phyloP scores from a whole-genome alignment of 2,113 vertebrate species.

The Sminthopsis crassicaudata region DNA sequence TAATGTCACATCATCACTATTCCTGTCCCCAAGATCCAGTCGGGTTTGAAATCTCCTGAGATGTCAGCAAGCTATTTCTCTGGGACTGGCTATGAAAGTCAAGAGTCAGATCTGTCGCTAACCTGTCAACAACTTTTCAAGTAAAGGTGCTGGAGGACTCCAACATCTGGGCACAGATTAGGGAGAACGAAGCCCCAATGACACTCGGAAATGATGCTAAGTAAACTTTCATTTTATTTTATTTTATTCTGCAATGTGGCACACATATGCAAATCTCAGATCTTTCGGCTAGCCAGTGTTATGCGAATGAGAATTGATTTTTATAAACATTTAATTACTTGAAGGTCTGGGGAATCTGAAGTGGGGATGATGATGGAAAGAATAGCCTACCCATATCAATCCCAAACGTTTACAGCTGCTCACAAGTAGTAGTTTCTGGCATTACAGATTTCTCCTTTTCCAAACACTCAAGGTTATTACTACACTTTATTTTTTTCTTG shows the following conservation, averaged over 20 bases:
- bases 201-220: neutral
- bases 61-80: neutral
- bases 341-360: neutral
- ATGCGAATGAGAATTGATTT: neutral
- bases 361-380: neutral
- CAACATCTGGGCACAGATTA: neutral
- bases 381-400: accelerated
- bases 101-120: neutral
- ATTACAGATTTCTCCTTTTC: constrained; percentile 72
- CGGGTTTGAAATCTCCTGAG: neutral
- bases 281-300: neutral
- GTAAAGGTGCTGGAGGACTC: neutral
- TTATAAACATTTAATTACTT: neutral
- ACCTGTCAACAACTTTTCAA: neutral
- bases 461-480: constrained; percentile 77
- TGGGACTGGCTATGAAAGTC: neutral
- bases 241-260: neutral
- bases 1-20: neutral
- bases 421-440: constrained; percentile 38
- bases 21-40: neutral
- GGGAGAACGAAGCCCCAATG: neutral
- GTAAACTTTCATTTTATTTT: neutral
- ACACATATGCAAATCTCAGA: neutral
- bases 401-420: neutral
- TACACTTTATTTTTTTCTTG: constrained; percentile 79